A percentile compares a stretch with the other conserved stretches of the same genome.
Conservation (phyloP, 2,888 invertebrate genomes). For the Macroteleia sp. region DNA sequence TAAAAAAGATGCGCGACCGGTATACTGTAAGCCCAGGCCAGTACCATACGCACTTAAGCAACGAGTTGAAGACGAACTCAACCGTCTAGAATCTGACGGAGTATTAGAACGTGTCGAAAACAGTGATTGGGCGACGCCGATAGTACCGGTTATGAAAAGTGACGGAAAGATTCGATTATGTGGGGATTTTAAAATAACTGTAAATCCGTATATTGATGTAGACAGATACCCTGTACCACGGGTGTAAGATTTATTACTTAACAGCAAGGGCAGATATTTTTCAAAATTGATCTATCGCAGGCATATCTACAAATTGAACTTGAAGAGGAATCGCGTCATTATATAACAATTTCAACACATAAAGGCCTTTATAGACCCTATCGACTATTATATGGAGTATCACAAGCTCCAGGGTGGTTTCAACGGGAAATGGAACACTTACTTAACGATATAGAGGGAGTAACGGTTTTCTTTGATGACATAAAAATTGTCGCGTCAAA, state of each 20-base stretch:
- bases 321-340: neutral
- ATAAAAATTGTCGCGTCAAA: constrained; percentile 68
- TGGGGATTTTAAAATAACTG: too few relatives aligned
- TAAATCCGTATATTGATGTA: constrained; percentile 39
- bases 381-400: neutral
- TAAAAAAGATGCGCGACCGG: constrained; percentile 27
- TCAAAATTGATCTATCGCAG: neutral
- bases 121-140: constrained; percentile 23
- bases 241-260: constrained; percentile 27
- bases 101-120: constrained; percentile 20
- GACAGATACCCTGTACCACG: too few relatives aligned
- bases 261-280: neutral
- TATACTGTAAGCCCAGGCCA: constrained; percentile 49
- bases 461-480: constrained; percentile 71
- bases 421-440: constrained; percentile 57
- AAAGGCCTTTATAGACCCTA: neutral
- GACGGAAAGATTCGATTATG: too few relatives aligned
- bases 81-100: constrained; percentile 33
- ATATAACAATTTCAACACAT: neutral
- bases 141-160: neutral
- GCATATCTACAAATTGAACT: neutral
- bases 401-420: constrained; percentile 45
- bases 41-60: constrained; percentile 45
- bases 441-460: constrained; percentile 43
- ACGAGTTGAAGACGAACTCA: constrained; percentile 25